Percentiles rank a stretch among this genome's conserved stretches.
Conservation (phyloP, 2,888 invertebrate species). For the Tuta absoluta region DNA sequence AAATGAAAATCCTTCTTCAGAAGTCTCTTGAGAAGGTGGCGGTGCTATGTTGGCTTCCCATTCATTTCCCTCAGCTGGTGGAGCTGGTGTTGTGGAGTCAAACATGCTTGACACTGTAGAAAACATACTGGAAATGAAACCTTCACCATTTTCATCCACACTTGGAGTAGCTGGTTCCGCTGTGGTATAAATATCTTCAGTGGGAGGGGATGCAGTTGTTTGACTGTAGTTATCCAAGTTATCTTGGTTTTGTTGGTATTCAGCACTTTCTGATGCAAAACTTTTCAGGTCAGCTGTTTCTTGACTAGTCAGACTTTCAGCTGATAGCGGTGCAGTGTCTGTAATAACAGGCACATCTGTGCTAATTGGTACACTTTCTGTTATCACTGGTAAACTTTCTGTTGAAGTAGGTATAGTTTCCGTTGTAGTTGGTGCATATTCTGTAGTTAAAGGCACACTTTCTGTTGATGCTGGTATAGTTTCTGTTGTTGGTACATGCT, state of each 20-base stretch:
- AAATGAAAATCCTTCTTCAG: conserved; percentile 61
- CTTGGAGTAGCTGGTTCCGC: conserved; percentile 37
- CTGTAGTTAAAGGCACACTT: not conserved
- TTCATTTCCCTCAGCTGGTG: conserved; percentile 30
- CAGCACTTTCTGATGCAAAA: not conserved
- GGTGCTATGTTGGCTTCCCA: conserved; percentile 16
- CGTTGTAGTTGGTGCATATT: not conserved
- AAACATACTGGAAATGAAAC: conserved; percentile 61
- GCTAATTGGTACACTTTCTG: not conserved
- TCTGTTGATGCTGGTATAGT: not conserved
- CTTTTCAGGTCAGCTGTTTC: not conserved
- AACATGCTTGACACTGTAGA: conserved; percentile 64
- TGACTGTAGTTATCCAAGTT: conserved; percentile 2
- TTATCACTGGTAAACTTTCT: not conserved
- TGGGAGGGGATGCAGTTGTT: conserved; percentile 31
- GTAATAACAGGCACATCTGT: not conserved
- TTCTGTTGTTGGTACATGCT: not conserved
- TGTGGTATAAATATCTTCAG: conserved; percentile 28
- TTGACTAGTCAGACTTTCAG: conserved; percentile 7
- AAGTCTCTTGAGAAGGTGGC: conserved; percentile 42
- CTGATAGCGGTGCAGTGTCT: not conserved
- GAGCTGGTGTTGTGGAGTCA: conserved; percentile 57
- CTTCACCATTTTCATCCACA: conserved; percentile 44
- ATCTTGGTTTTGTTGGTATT: not conserved
- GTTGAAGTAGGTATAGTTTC: not conserved